Evolutionary conservation across 2,113 vertebrate species (phyloP), one percentile per base, ranked within the genome.

Genomic region (Trematomus loennbergii): DNA sequence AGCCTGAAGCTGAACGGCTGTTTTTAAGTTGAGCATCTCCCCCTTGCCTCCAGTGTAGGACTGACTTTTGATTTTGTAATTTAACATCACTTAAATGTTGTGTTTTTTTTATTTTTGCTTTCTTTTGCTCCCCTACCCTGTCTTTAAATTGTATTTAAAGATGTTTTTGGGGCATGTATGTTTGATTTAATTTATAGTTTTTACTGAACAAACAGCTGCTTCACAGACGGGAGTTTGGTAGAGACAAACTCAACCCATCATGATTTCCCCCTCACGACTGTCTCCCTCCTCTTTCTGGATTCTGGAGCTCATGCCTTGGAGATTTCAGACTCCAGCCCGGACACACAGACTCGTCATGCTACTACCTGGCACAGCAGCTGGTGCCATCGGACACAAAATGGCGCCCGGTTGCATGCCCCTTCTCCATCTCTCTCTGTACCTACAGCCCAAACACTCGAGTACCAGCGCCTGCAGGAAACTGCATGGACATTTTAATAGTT

Each of bases 141-240:
- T 88, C 82, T 86, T 75, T 75, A 78, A 90, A 90, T 89, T 92
- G 90, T 95, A 93, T 94, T 94, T 95, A 90, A 93, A 87, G 52
- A 64, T 89, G 87, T 78, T 75, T 80, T 88, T 78, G 54, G 83
- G 74, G 85, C 85, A 89, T 93, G 79, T 92, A 90, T 72, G 66
- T 92, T 88, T 88, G 79, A 87, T 91, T 93, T 93, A 90, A 94
- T 93, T 93, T 94, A 93, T 93, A 89, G 86, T 90, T 93, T 89
- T 90, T 88, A 93, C 81, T 83, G 83, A 88, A 87, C 81, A 89
- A 87, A 85, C 80, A 43, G 91, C 91, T 93, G 92, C 91, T 93
- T 92, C 59, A 85, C 72, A 89, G 88, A 91, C 79, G 71, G 79
- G 85, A 82, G 65, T 79, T 64, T 71, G 83, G 77, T 66, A 29